Evolutionary conservation across 2,113 vertebrate species (phyloP).

Genomic region (Paramisgurnus dabryanus): DNA sequence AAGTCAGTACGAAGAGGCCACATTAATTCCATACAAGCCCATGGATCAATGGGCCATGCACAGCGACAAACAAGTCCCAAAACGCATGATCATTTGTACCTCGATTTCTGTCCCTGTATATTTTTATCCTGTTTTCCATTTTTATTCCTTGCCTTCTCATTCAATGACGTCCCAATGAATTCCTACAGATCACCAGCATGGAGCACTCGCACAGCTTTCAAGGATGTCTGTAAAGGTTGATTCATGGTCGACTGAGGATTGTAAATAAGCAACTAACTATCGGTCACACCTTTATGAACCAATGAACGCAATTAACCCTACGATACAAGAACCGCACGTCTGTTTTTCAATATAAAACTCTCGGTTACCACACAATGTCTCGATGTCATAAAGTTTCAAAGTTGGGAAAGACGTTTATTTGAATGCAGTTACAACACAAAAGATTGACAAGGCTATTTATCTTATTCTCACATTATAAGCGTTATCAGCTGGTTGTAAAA

Average conservation of each 20-base stretch:
- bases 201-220: conserved; percentile 7
- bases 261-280: neutral
- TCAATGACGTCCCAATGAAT: conserved; percentile 7
- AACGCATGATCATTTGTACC: conserved; percentile 1
- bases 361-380: neutral
- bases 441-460: neutral
- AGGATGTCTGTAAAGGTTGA: conserved; percentile 7
- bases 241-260: conserved; percentile 16
- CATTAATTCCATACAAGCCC: conserved; percentile 22
- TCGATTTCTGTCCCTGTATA: conserved; percentile 19
- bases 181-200: conserved; percentile 22
- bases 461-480: no score
- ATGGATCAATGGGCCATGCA: conserved; percentile 15
- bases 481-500: no score
- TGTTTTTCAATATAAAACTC: neutral
- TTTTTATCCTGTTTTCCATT: conserved; percentile 24
- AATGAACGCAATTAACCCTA: conserved; percentile 10
- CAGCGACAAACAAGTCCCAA: neutral
- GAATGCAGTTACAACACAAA: neutral
- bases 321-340: neutral
- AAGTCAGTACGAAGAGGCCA: conserved; percentile 18
- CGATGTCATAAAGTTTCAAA: neutral
- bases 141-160: conserved; percentile 21
- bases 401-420: neutral
- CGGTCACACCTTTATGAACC: conserved; percentile 8